Conservation (phyloP, 1,140 invertebrate genomes). For the Hyposmocoma kahamanoa region DNA sequence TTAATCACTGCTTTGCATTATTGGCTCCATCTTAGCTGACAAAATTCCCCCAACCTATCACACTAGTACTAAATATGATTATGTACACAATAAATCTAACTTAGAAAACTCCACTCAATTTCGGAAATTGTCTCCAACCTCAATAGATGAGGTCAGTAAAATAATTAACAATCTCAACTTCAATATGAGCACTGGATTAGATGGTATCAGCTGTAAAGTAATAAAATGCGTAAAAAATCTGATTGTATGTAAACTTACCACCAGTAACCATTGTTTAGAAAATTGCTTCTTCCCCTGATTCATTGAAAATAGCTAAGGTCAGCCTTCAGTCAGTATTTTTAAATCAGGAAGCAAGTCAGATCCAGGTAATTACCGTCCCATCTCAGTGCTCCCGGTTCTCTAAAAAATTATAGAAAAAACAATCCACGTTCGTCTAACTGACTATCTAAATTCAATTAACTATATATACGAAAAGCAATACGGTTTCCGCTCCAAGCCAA, state of each 20-base stretch:
- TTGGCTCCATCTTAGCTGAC: slow-evolving; percentile 17
- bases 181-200: slow-evolving; percentile 20
- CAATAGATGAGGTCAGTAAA: slow-evolving; percentile 14
- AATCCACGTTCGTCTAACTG: slow-evolving; percentile 4
- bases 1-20: slow-evolving; percentile 23
- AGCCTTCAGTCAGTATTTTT: slow-evolving; percentile 20
- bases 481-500: no score
- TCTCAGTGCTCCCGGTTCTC: slow-evolving; percentile 18
- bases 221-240: slow-evolving; percentile 22
- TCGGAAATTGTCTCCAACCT: no score
- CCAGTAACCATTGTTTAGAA: slow-evolving; percentile 18
- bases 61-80: no score
- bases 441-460: not conserved
- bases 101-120: no score
- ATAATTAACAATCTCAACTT: slow-evolving; percentile 19
- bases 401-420: slow-evolving; percentile 20
- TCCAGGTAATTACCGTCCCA: slow-evolving; percentile 21
- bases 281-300: slow-evolving; percentile 17
- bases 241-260: slow-evolving; percentile 12
- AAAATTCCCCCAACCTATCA: slow-evolving; percentile 12
- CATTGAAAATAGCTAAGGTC: slow-evolving; percentile 23
- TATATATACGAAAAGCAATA: no score
- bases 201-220: slow-evolving; percentile 18
- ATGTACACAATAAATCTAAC: no score
- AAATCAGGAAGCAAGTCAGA: slow-evolving; percentile 19